A percentile compares a stretch with the other conserved stretches of the same genome.
phyloP scores from a whole-genome alignment of 2,113 vertebrate genomes.

The Telmatochromis sp. region DNA sequence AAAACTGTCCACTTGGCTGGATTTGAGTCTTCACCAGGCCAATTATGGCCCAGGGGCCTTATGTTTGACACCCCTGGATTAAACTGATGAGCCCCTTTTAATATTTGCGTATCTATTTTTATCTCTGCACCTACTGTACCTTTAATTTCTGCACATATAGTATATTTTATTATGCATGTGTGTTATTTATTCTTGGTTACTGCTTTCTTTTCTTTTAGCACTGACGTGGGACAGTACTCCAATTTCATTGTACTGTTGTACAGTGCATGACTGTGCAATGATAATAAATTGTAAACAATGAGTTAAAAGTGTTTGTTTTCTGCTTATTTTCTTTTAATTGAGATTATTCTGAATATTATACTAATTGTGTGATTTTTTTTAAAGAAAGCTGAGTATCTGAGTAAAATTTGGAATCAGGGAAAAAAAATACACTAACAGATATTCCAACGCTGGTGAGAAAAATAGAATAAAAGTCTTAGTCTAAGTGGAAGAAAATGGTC shows the following conservation, averaged over 20 bases:
- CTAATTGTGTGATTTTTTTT: accelerated
- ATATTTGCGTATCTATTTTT: accelerated
- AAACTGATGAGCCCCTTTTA: not conserved
- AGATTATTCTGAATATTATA: not conserved
- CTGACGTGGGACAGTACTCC: not conserved
- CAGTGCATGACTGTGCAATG: not conserved
- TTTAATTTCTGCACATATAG: not conserved
- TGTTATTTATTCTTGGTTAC: accelerated
- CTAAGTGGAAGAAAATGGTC: not conserved
- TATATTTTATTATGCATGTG: not conserved
- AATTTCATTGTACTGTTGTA: not conserved
- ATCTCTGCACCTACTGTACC: not conserved
- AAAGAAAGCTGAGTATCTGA: not conserved
- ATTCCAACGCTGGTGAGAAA: accelerated
- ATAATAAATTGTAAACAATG: not conserved
- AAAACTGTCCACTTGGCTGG: not conserved
- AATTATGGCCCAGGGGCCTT: not conserved
- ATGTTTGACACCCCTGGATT: not conserved
- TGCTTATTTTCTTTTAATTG: not conserved
- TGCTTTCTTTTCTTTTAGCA: not conserved
- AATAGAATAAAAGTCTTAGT: accelerated
- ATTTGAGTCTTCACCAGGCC: not conserved
- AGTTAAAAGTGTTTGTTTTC: not conserved
- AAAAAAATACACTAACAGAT: not conserved
- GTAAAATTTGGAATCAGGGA: not conserved